phyloP scores from a whole-genome alignment of 1,140 invertebrate species.

The Drosophila sp. region DNA sequence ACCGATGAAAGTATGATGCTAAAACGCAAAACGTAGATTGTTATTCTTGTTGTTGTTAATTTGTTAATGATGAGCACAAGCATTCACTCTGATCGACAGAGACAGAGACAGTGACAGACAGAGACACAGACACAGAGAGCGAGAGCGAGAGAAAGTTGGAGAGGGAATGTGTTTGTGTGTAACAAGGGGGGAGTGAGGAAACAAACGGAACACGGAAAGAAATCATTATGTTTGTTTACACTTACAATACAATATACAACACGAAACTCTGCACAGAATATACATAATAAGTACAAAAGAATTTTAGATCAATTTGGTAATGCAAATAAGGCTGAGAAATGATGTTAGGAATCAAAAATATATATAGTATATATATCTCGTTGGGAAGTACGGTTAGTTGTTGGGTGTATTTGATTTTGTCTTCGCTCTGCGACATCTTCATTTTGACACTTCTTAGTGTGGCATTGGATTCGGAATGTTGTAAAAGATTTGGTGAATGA shows the following conservation, averaged over 20 bases:
- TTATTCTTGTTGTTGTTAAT: constrained; percentile 14
- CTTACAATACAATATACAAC: constrained; percentile 21
- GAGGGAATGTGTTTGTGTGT: constrained; percentile 15
- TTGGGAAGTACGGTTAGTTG: neutral
- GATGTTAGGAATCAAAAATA: neutral
- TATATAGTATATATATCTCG: neutral
- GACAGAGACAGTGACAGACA: neutral
- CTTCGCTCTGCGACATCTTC: neutral
- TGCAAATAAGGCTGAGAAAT: constrained; percentile 9
- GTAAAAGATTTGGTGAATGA: neutral
- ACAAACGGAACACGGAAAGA: constrained; percentile 44
- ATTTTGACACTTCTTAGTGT: neutral
- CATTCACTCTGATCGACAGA: constrained; percentile 11
- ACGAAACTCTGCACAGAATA: constrained; percentile 29
- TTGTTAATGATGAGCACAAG: constrained; percentile 18
- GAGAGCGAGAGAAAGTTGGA: neutral
- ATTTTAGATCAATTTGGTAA: constrained; percentile 14
- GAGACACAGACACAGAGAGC: too few relatives aligned
- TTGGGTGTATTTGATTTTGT: neutral
- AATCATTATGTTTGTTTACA: constrained; percentile 39
- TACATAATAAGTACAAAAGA: constrained; percentile 20
- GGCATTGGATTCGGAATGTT: neutral
- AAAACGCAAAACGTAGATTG: constrained; percentile 36
- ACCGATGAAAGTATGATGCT: constrained; percentile 49
- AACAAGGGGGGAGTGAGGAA: neutral